A percentile compares a stretch with the other conserved stretches of the same genome.
Conservation (phyloP, 2,888 invertebrate species). For the Agriopis marginaria region DNA sequence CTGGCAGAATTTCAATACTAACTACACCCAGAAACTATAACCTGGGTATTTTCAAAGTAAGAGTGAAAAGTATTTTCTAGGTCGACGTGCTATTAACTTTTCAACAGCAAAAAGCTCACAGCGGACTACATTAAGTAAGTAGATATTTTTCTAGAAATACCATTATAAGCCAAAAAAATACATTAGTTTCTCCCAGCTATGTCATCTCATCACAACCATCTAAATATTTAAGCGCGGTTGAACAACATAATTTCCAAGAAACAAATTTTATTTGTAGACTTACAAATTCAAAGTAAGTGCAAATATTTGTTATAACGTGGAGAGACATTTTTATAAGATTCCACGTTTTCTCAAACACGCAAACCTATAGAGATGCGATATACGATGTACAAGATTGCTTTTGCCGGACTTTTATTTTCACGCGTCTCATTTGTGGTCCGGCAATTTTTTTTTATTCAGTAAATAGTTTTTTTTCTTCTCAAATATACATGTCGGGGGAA, state of each 20-base stretch:
- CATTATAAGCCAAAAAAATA: neutral
- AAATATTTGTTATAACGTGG: slow-evolving; percentile 32
- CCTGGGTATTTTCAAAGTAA: too few species aligned
- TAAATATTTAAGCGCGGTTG: slow-evolving; percentile 23
- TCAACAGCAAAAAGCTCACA: too few species aligned
- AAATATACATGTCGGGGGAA: too few species aligned
- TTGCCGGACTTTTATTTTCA: slow-evolving; percentile 4
- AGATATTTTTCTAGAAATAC: too few species aligned
- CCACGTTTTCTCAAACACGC: slow-evolving; percentile 32
- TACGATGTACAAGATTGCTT: neutral
- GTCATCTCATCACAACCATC: slow-evolving; percentile 7
- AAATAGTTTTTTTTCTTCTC: too few species aligned
- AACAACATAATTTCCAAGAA: slow-evolving; percentile 18
- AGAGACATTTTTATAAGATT: slow-evolving; percentile 36
- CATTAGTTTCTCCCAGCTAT: neutral
- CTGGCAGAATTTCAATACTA: too few species aligned
- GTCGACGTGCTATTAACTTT: too few species aligned
- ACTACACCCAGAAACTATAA: too few species aligned
- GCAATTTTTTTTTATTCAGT: too few species aligned
- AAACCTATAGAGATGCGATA: slow-evolving; percentile 31
- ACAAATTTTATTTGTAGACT: slow-evolving; percentile 28
- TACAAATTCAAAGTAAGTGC: slow-evolving; percentile 33
- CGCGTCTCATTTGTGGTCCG: too few species aligned
- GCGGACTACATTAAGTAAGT: too few species aligned
- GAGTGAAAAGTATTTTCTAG: too few species aligned